Percentiles rank a stretch among this genome's conserved stretches.
These are phyloP conservation scores for Clunio marinus DNA, from an alignment of 2,888 invertebrate genomes.

Conservation along the genomic window DNA sequence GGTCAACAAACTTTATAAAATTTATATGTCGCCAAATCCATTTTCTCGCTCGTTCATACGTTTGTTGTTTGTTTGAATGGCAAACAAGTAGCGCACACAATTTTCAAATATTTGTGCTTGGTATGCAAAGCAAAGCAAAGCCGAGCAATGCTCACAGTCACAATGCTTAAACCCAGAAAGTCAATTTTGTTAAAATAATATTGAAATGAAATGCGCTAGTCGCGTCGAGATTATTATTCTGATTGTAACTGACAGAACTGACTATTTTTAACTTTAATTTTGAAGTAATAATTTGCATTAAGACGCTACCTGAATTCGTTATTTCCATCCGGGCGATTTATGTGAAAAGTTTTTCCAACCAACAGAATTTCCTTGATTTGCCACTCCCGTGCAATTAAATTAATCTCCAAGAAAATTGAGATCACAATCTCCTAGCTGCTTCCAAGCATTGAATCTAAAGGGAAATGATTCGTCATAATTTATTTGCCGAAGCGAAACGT, in stretches of 20 bases:
- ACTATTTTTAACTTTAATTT: neutral
- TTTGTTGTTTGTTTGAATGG: no score
- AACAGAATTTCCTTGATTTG: neutral
- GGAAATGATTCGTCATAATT: constrained; percentile 2
- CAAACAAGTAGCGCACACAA: constrained; percentile 8
- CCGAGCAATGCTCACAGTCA: neutral
- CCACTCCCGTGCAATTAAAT: neutral
- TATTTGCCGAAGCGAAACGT: constrained; percentile 4
- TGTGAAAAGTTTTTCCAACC: neutral
- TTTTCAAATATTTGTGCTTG: constrained; percentile 11
- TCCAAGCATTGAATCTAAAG: neutral
- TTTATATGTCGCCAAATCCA: neutral
- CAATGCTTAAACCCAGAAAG: neutral
- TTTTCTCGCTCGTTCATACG: neutral
- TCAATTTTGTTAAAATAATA: neutral
- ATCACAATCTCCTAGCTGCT: neutral
- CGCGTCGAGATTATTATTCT: neutral
- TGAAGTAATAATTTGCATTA: neutral
- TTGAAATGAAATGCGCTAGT: neutral
- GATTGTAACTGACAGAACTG: neutral
- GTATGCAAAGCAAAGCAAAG: neutral
- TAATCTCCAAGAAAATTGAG: neutral
- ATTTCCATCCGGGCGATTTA: neutral
- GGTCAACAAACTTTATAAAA: constrained; percentile 19
- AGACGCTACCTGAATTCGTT: neutral